Base-by-base conservation (phyloP, 1,140 invertebrate genomes). In the Bombus waltoni region DNA sequence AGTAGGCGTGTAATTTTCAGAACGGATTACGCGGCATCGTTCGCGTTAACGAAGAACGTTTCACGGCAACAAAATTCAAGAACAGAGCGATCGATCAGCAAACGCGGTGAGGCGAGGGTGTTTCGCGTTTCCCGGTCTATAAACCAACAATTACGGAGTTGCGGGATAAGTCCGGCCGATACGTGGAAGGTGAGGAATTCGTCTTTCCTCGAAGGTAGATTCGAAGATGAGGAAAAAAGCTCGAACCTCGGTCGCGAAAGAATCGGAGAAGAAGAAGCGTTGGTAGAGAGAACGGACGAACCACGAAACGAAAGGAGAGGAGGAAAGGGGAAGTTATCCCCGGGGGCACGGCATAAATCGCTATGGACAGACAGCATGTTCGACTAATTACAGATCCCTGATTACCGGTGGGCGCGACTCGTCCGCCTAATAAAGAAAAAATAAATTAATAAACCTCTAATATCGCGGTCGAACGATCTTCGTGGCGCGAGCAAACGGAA, bases 361-460 rank as follows among this genome's bases (percentile, higher is more conserved):
- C 91, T 88, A 92, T 81, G 91, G 92, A 94, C 92, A 93, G 91
- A 94, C 93, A 93, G 91, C 92, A 92, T 94, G 93, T 94, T 93
- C 93, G 88, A 92, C 93, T 94, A 94, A 94, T 95, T 95, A 93
- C 94, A 94, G 93, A 93, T 94, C 89, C 91, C 89, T 93, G 92
- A 93, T 94, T 94, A 94, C 93, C 93, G 92, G 92, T 93, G 93
- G 89, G 92, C 91, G 91, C 92, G 91, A 92, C 88, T 83, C 83
- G 87, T 71, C 75, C 86, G 88, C 47, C 91, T 93, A 93, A 94
- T 93, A 93, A 92, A 93, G 90, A 92, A 94, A 93, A 93, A 94
- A 94, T 91, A 94, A 94, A 95, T 94, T 94, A 94, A 94, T 94
- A 94, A 94, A 93, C 87, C 92, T 82, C 89, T 94, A 93, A 93